These are phyloP conservation scores for Lochmaea crataegi DNA, from an alignment of 2,888 invertebrate species.

Conservation along the genomic window DNA sequence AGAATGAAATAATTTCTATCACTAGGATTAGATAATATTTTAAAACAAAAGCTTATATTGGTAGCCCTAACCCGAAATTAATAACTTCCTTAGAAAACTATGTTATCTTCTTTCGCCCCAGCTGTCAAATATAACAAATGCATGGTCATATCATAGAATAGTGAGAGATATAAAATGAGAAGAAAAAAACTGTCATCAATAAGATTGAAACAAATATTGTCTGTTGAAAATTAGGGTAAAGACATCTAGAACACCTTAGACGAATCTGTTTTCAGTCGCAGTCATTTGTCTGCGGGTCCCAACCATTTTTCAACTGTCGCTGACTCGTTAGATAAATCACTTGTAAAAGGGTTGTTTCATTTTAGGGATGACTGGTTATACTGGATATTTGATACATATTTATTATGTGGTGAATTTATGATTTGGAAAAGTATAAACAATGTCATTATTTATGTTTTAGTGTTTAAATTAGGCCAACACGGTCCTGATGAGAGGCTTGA, in stretches of 20 bases:
- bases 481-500: slow-evolving; percentile 26
- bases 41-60: neutral
- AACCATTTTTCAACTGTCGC: slow-evolving; percentile 57
- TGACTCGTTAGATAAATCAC: slow-evolving; percentile 47
- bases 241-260: slow-evolving; percentile 45
- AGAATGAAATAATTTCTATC: no score
- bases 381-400: neutral
- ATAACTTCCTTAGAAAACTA: neutral
- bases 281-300: slow-evolving; percentile 56
- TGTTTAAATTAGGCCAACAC: neutral
- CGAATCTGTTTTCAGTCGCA: slow-evolving; percentile 53
- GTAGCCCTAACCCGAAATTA: neutral
- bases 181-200: slow-evolving; percentile 21
- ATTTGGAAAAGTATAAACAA: neutral
- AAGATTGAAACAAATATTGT: slow-evolving; percentile 20
- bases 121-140: slow-evolving; percentile 23
- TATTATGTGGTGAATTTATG: slow-evolving; percentile 1
- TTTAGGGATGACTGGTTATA: slow-evolving; percentile 51
- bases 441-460: neutral
- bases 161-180: neutral
- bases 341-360: slow-evolving; percentile 49
- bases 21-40: neutral
- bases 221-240: slow-evolving; percentile 40
- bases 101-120: neutral
- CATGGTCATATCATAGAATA: neutral